Evolutionary conservation across 2,888 invertebrate genomes (phyloP), one percentile per base, ranked within the genome.

Genomic region (Pomacea canaliculata): DNA sequence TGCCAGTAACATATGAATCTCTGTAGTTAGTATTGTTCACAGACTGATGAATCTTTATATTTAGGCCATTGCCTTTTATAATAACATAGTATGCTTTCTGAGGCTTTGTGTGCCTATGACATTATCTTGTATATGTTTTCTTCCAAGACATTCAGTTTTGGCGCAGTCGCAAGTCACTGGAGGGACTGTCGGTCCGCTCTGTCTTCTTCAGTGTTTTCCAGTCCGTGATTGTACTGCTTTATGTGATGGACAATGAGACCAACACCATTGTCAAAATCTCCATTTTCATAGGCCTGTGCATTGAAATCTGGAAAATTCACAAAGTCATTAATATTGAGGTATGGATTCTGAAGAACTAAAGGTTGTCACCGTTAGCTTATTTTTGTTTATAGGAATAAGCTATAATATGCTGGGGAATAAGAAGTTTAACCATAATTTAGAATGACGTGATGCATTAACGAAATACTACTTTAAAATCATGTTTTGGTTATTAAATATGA

Each of bases 131-230:
- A 2, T 63, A 12, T n/a, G 19, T 27, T 27, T 76, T 81, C 51
- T 67, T 72, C 84, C 46, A 91, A 94, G 94, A 99, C 91, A 99
- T 99, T 87, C 99, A 99, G 91, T 99, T 99, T 91, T 99, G 99
- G 99, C 97, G 97, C 86, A 98, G 97, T 88, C 94, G 98, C 23
- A 97, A 98, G 90, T 97, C 97, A 0, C 92, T 99, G 69, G 99
- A 99, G 92, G 99, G 99, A 16, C 93, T 99, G 63, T 99, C 99
- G 0, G 99, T 99, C 7, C 94, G 99, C 82, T 98, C 91, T 3
- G 98, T 99, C 51, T 97, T 99, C 91, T 99, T 99, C 92, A 97
- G 96, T 87, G 98, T 99, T 9, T 98, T 99, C 91, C 98, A 99
- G 91, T 97, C 98, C 0, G 91, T 97, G 18, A 95, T 99, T 73